Evolutionary conservation across 1,140 invertebrate species (phyloP).

Genomic region (Drosophila lacteicornis): DNA sequence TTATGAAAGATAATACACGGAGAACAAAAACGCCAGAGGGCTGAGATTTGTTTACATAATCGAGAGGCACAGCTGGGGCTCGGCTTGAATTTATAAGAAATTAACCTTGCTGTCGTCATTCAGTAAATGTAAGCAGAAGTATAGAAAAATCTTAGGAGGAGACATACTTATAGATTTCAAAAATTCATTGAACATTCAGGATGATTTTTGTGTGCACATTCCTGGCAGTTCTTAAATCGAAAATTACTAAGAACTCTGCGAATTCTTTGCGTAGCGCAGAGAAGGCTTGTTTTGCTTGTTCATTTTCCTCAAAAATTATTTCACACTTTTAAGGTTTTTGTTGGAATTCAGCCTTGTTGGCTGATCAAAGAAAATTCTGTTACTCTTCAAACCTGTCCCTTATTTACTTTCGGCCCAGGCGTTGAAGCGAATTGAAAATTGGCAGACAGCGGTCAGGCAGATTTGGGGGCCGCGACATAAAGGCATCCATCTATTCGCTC

Average conservation of each 20-base stretch:
- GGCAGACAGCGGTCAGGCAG: conserved; percentile 16
- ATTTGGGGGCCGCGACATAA: neutral
- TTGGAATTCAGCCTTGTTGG: neutral
- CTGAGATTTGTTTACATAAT: conserved; percentile 9
- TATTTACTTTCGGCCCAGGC: conserved; percentile 6
- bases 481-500: conserved; percentile 13
- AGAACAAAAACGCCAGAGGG: conserved; percentile 10
- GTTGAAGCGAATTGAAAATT: conserved; percentile 18
- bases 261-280: neutral
- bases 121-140: neutral
- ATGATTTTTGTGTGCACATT: conserved; percentile 2
- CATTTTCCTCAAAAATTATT: conserved; percentile 3
- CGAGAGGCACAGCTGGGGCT: neutral
- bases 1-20: conserved; percentile 13
- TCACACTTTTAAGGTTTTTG: conserved; percentile 5
- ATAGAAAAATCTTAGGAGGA: neutral
- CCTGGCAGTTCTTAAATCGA: too few relatives aligned
- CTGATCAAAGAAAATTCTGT: conserved; percentile 25
- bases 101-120: conserved; percentile 4
- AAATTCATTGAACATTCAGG: conserved; percentile 5
- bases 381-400: conserved; percentile 5
- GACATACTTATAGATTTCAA: neutral
- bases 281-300: neutral
- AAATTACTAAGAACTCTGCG: neutral
- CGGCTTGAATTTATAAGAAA: conserved; percentile 7